phyloP scores from a whole-genome alignment of 2,797 vertebrate genomes.

The Nyctalus aviator region DNA sequence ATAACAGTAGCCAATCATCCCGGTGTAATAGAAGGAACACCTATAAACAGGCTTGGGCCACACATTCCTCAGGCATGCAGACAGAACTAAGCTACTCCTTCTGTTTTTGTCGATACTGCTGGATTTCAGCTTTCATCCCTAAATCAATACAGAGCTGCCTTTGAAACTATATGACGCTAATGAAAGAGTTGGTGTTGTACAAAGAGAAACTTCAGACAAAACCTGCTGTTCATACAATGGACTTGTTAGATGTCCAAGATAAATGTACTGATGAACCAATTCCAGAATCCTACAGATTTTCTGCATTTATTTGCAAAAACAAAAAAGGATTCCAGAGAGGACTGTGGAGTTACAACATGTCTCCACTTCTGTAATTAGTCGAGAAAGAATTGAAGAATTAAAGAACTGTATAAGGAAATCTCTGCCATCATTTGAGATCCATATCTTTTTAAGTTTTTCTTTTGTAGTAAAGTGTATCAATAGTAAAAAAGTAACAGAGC shows the following conservation, averaged over 20 bases:
- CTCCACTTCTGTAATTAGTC: slow-evolving; percentile 91
- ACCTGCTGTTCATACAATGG: slow-evolving; percentile 97
- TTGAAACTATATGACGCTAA: neutral
- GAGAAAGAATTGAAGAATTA: slow-evolving; percentile 91
- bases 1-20: slow-evolving; percentile 94
- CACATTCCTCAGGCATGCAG: slow-evolving; percentile 97
- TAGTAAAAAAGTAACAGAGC: neutral
- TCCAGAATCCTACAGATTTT: slow-evolving; percentile 92
- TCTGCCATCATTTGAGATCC: slow-evolving; percentile 73
- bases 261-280: slow-evolving; percentile 90
- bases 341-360: slow-evolving; percentile 90
- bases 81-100: slow-evolving; percentile 96
- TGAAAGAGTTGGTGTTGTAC: slow-evolving; percentile 96
- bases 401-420: slow-evolving; percentile 91
- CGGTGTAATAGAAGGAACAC: slow-evolving; percentile 97
- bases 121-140: neutral
- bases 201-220: slow-evolving; percentile 94
- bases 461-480: neutral
- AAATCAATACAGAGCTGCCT: neutral
- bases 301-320: slow-evolving; percentile 84
- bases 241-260: slow-evolving; percentile 92
- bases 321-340: slow-evolving; percentile 87
- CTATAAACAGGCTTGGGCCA: slow-evolving; percentile 98
- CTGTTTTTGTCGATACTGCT: slow-evolving; percentile 88
- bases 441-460: slow-evolving; percentile 18